Conservation (phyloP, 2,888 invertebrate species). For the Theretra japonica region DNA sequence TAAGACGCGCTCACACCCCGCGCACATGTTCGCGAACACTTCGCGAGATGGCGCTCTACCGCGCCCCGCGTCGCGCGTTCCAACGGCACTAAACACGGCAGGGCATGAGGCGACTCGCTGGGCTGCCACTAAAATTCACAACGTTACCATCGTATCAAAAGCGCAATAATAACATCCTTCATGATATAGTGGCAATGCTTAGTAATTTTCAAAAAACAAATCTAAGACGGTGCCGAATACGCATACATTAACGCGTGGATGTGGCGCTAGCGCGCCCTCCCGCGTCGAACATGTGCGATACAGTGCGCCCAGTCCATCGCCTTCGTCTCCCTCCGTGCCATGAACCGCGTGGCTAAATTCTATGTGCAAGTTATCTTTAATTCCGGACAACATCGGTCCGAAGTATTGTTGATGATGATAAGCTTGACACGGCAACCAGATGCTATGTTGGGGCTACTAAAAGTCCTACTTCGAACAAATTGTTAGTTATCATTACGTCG, state of each 20-base stretch:
- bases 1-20: constrained; percentile 15
- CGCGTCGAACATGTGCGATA: no score
- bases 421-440: no score
- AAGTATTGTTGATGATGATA: neutral
- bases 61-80: neutral
- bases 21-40: neutral
- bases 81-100: neutral
- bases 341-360: constrained; percentile 10
- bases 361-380: neutral
- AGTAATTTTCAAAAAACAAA: no score
- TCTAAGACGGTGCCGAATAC: no score
- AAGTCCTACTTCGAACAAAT: no score
- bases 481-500: neutral
- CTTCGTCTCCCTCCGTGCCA: neutral
- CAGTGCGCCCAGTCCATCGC: neutral
- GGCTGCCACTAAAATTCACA: neutral
- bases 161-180: no score
- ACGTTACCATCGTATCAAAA: no score
- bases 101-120: neutral
- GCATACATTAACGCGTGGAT: no score
- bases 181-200: no score
- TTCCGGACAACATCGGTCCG: neutral
- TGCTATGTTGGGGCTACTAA: no score
- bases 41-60: neutral
- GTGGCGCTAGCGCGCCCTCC: no score